phyloP scores from a whole-genome alignment of 2,888 invertebrate genomes.

The Acrobasis suavella region DNA sequence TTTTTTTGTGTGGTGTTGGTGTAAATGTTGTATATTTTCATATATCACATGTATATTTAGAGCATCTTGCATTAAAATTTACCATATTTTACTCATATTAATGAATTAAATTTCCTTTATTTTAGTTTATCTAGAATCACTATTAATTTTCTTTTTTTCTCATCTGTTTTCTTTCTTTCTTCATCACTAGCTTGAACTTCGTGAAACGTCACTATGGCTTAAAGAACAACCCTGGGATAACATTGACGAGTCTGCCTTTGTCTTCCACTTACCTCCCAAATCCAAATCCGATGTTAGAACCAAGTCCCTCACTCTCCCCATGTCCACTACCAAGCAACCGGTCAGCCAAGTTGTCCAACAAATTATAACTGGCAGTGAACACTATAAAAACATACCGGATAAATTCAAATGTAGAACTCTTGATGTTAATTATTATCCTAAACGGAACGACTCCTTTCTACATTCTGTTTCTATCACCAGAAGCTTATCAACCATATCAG shows the following conservation, averaged over 20 bases:
- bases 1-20: slow-evolving; percentile 1
- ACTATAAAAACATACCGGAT: slow-evolving; percentile 54
- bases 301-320: slow-evolving; percentile 32
- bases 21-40: slow-evolving; percentile 19
- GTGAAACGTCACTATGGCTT: slow-evolving; percentile 63
- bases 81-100: background rate
- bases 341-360: slow-evolving; percentile 60
- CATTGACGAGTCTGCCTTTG: slow-evolving; percentile 65
- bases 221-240: slow-evolving; percentile 64
- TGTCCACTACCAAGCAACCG: slow-evolving; percentile 40
- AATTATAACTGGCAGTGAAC: slow-evolving; percentile 56
- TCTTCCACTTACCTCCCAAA: slow-evolving; percentile 51
- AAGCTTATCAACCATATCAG: slow-evolving; percentile 67
- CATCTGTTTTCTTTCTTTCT: slow-evolving; percentile 52
- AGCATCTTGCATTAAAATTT: background rate
- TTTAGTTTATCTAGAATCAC: slow-evolving; percentile 9
- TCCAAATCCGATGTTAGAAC: slow-evolving; percentile 35
- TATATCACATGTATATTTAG: background rate
- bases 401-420: slow-evolving; percentile 52
- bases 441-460: slow-evolving; percentile 63
- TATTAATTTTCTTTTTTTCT: slow-evolving; percentile 31
- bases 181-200: slow-evolving; percentile 72
- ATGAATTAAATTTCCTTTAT: slow-evolving; percentile 1
- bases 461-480: slow-evolving; percentile 55
- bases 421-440: slow-evolving; percentile 43